Evolutionary conservation across 1,140 invertebrate species (phyloP), one percentile per base, ranked within the genome.

Genomic region (Drosophila jambulina): DNA sequence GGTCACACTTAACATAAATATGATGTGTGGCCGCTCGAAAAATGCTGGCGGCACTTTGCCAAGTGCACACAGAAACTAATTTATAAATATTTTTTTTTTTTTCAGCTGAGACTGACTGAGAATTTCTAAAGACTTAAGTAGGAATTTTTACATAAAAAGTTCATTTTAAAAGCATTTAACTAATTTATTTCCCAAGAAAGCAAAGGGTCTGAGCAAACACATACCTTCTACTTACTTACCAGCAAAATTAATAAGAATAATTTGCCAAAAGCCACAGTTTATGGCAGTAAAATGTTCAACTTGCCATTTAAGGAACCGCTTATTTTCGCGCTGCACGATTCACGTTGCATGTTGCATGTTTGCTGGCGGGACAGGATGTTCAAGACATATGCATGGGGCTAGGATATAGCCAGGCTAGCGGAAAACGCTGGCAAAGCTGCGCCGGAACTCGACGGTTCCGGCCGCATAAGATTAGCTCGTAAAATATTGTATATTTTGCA

Each of bases 41-140:
- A 75, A 86, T 90, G 85, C 85, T 85, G 85, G 85, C 86, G 65
- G 86, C 71, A 79, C 78, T 90, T 74, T 27, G 69, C 71, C 71
- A 85, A 90, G 75, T 71, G 67, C 69, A 59, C 36, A 74, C 48
- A n/a, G 19, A 58, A 65, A 62, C 58, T 43, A 61, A 64, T 42
- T 43, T 23, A 36, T 54, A 17, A 36, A 54, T 36, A 36, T 17
- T 6, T 23, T 54, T 17, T 34, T 54, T 36, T 21, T 17, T 34
- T 54, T 36, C 15, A 36, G 29, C 29, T 10, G 19, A 21, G 29
- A 17, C 13, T 34, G 7, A 5, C 32, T 12, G 34, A 34, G 9
- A 10, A 21, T 21, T 53, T 21, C 7, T 15, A 7, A 15, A 53
- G 7, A 7, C 7, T 53, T 29, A 34, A 54, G 51, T 36, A 3